Evolutionary conservation across 2,113 vertebrate species (phyloP).

Genomic region (Prietella phreatophila): DNA sequence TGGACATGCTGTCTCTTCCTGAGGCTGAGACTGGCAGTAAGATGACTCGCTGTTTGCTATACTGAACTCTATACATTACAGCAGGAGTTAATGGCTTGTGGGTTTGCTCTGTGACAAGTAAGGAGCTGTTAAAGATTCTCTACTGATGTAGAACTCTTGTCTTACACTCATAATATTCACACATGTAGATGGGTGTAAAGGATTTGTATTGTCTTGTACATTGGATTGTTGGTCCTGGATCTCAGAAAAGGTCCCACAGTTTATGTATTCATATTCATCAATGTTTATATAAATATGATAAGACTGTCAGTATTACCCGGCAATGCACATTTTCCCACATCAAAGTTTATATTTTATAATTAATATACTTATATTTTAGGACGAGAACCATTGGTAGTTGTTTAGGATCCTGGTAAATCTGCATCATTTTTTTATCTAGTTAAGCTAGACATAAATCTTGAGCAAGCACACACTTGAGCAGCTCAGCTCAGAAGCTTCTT

Average conservation of each 20-base stretch:
- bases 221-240: background rate
- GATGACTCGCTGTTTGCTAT: background rate
- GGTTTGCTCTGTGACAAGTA: background rate
- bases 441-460: background rate
- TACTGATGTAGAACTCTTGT: background rate
- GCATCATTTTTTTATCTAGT: background rate
- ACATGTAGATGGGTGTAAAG: background rate
- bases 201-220: background rate
- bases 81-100: constrained; percentile 7
- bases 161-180: background rate
- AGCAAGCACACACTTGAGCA: background rate
- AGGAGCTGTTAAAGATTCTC: background rate
- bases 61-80: background rate
- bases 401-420: background rate
- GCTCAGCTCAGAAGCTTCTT: background rate
- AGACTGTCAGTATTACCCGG: background rate
- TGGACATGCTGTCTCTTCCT: background rate
- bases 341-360: background rate
- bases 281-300: background rate
- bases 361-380: too few relatives aligned
- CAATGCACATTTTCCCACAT: background rate
- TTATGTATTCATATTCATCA: background rate
- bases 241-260: background rate
- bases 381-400: background rate
- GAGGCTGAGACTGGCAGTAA: background rate